Evolutionary conservation across 2,888 invertebrate species (phyloP).

Genomic region (Caenorhabditis sp.): DNA sequence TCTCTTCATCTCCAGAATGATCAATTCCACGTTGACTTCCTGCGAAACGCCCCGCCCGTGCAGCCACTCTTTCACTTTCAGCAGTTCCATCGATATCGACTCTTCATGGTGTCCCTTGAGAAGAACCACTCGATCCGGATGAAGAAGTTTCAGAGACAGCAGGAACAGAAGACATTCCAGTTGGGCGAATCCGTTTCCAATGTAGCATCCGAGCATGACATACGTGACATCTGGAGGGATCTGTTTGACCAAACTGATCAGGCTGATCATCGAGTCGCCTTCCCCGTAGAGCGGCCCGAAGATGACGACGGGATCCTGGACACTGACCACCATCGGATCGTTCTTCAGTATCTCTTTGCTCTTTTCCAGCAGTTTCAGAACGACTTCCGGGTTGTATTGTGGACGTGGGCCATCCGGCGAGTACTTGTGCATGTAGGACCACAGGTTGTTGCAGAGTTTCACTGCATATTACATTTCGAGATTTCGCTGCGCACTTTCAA

Average conservation of each 20-base stretch:
- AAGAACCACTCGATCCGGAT: constrained; percentile 67
- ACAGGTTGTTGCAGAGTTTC: constrained; percentile 38
- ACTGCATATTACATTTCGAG: constrained; percentile 4
- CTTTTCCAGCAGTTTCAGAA: constrained; percentile 33
- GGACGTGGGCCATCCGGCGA: constrained; percentile 36
- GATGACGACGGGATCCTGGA: constrained; percentile 54
- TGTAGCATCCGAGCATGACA: constrained; percentile 72
- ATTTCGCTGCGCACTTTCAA: not conserved
- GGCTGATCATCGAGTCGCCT: constrained; percentile 68
- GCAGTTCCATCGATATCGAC: constrained; percentile 64
- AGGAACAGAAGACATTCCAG: constrained; percentile 71
- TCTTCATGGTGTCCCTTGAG: constrained; percentile 73
- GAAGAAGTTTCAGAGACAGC: constrained; percentile 66
- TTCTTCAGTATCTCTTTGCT: constrained; percentile 22
- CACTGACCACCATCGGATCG: constrained; percentile 48
- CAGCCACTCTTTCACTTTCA: constrained; percentile 54
- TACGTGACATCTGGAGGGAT: constrained; percentile 61
- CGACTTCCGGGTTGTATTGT: constrained; percentile 24
- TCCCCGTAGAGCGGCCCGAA: constrained; percentile 73
- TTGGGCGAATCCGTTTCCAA: constrained; percentile 71
- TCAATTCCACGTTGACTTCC: constrained; percentile 26
- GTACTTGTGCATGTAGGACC: constrained; percentile 35
- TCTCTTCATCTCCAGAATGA: constrained; percentile 45
- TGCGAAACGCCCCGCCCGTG: constrained; percentile 18
- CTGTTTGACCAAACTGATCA: constrained; percentile 60